Percentiles rank a stretch among this genome's conserved stretches.
These are phyloP conservation scores for Hirtodrosophila histrioides DNA, from an alignment of 2,888 invertebrate species.

Conservation along the genomic window DNA sequence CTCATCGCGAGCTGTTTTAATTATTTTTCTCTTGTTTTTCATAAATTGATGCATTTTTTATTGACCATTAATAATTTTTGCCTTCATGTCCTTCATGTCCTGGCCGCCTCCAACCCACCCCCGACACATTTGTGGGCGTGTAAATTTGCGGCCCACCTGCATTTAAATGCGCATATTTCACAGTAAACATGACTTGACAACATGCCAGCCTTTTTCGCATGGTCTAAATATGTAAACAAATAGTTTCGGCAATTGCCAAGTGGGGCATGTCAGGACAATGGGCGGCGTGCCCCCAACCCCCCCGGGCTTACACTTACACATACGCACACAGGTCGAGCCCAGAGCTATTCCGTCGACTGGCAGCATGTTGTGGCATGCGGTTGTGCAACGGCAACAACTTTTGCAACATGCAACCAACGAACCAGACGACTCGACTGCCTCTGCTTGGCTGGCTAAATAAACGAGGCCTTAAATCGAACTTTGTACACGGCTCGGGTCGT, in stretches of 20 bases:
- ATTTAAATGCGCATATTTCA: slow-evolving; percentile 80
- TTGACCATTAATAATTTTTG: not conserved
- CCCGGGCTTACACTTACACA: slow-evolving; percentile 6
- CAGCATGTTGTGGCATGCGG: slow-evolving; percentile 77
- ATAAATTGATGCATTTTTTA: not conserved
- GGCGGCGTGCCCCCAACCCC: not conserved
- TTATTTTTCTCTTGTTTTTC: not conserved
- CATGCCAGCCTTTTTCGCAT: slow-evolving; percentile 75
- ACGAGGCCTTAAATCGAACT: slow-evolving; percentile 82
- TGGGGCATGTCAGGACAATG: slow-evolving; percentile 65
- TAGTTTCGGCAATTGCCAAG: slow-evolving; percentile 80
- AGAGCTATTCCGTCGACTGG: slow-evolving; percentile 27
- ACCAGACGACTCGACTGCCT: slow-evolving; percentile 55
- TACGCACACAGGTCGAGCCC: slow-evolving; percentile 14
- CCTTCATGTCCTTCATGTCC: not conserved
- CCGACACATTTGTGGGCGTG: slow-evolving; percentile 18
- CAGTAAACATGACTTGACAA: slow-evolving; percentile 82
- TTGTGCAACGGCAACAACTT: slow-evolving; percentile 79
- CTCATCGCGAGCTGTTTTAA: not conserved
- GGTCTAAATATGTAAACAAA: slow-evolving; percentile 81
- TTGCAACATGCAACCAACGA: slow-evolving; percentile 75
- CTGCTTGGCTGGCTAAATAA: slow-evolving; percentile 64
- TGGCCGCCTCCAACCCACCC: not conserved
- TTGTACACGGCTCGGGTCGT: slow-evolving; percentile 65
- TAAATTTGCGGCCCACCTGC: slow-evolving; percentile 37